phyloP scores from a whole-genome alignment of 2,113 vertebrate genomes.

The Sardina pilchardus region DNA sequence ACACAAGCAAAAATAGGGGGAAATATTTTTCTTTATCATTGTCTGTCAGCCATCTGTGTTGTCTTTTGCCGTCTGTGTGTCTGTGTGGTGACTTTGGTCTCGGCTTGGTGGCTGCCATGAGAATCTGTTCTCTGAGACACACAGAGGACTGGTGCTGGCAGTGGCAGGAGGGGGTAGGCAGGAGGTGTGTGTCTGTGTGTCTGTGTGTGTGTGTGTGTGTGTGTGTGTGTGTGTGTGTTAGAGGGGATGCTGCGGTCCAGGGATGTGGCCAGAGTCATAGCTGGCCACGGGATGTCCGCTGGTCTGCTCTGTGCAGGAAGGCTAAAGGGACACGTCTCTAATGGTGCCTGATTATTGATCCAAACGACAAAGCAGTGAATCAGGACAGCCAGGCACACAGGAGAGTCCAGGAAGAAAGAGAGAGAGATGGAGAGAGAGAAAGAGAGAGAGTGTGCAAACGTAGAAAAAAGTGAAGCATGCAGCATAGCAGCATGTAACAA shows the following conservation, averaged over 20 bases:
- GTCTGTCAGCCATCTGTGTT: background rate
- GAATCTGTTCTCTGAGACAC: background rate
- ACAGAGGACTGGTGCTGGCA: background rate
- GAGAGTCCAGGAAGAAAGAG: conserved; percentile 25
- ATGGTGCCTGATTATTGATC: conserved; percentile 64
- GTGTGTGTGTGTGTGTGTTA: background rate
- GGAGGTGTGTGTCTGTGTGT: background rate
- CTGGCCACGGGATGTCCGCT: background rate
- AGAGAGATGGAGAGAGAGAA: conserved; percentile 36
- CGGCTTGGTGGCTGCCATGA: background rate
- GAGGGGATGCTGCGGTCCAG: background rate
- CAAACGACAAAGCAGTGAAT: conserved; percentile 63
- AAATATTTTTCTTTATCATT: background rate
- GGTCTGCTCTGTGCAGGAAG: conserved; percentile 46
- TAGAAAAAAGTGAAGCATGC: background rate
- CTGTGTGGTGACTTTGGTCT: background rate
- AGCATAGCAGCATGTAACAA: background rate
- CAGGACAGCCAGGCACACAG: conserved; percentile 53
- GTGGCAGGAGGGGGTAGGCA: background rate
- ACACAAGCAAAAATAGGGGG: too few species aligned
- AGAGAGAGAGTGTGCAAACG: conserved; percentile 28
- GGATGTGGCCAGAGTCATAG: background rate
- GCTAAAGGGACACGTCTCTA: background rate
- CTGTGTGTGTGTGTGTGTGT: background rate
- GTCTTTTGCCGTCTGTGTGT: background rate